Conservation (phyloP, 1,140 invertebrate species). For the Andricus grossulariae region DNA sequence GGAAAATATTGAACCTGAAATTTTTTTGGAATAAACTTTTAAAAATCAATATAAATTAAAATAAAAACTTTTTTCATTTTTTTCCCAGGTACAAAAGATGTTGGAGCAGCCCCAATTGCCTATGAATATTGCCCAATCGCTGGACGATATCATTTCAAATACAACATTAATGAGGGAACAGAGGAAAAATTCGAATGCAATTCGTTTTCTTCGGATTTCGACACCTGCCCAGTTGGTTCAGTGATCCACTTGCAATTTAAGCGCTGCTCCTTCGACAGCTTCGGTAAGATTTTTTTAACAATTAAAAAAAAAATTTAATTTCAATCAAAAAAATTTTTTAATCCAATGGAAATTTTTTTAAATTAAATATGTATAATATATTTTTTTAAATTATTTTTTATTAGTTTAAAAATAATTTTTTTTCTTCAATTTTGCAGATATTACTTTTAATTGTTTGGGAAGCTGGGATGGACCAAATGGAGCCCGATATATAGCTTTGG, state of each 20-base stretch:
- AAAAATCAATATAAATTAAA: too few species aligned
- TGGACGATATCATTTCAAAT: constrained; percentile 80
- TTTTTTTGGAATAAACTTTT: too few species aligned
- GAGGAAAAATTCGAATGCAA: constrained; percentile 76
- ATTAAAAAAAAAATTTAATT: neutral
- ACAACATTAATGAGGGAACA: constrained; percentile 77
- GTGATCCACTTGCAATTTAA: constrained; percentile 78
- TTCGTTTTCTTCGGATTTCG: constrained; percentile 77
- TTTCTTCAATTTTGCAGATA: constrained; percentile 70
- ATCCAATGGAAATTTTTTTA: too few species aligned
- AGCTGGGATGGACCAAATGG: constrained; percentile 79
- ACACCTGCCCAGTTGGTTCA: constrained; percentile 82
- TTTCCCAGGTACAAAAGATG: constrained; percentile 76
- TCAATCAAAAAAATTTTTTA: too few species aligned
- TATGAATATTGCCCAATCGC: constrained; percentile 83
- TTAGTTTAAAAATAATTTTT: neutral
- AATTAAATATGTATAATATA: too few species aligned
- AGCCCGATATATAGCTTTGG: constrained; percentile 80
- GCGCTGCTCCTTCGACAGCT: constrained; percentile 77
- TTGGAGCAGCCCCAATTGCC: constrained; percentile 71
- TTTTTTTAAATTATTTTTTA: neutral
- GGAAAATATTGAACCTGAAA: too few species aligned
- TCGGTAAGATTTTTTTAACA: constrained; percentile 69
- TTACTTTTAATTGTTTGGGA: constrained; percentile 82
- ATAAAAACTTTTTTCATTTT: constrained; percentile 48